Conservation (phyloP, 2,113 vertebrate genomes). For the Sakesphorus luctuosus region DNA sequence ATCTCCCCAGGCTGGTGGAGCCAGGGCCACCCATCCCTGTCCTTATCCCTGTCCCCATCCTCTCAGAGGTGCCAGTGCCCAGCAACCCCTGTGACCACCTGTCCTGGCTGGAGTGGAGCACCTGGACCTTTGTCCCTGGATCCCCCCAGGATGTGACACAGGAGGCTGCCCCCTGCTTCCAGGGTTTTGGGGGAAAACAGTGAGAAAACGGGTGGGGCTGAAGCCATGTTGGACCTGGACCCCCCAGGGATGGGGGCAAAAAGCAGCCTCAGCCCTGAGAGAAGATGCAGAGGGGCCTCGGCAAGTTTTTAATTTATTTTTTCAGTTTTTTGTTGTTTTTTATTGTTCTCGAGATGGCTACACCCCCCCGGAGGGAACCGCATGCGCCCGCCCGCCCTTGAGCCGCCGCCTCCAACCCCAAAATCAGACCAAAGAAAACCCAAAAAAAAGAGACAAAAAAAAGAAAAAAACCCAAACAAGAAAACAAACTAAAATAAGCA, state of each 20-base stretch:
- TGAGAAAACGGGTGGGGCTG: not conserved
- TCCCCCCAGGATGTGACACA: not conserved
- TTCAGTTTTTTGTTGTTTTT: constrained; percentile 55
- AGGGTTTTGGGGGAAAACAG: not conserved
- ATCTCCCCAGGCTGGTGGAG: not conserved
- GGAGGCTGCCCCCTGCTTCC: not conserved
- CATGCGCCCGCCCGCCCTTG: constrained; percentile 28
- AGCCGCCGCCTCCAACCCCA: not conserved
- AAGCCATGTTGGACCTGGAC: not conserved
- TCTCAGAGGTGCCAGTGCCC: not conserved
- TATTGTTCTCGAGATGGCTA: constrained; percentile 90
- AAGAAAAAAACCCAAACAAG: not conserved
- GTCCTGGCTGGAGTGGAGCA: accelerated
- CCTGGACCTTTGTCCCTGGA: not conserved
- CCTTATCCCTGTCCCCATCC: not conserved
- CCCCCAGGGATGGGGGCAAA: not conserved
- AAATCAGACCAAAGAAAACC: constrained; percentile 22
- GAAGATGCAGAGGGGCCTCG: not conserved
- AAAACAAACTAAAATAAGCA: not conserved
- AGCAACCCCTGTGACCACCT: not conserved
- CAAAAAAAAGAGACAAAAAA: not conserved
- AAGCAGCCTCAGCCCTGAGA: not conserved
- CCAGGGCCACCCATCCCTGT: not conserved
- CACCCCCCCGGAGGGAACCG: constrained; percentile 77
- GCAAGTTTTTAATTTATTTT: constrained; percentile 29